Conservation (phyloP, 2,113 vertebrate species). For the Paradisaea rubra region DNA sequence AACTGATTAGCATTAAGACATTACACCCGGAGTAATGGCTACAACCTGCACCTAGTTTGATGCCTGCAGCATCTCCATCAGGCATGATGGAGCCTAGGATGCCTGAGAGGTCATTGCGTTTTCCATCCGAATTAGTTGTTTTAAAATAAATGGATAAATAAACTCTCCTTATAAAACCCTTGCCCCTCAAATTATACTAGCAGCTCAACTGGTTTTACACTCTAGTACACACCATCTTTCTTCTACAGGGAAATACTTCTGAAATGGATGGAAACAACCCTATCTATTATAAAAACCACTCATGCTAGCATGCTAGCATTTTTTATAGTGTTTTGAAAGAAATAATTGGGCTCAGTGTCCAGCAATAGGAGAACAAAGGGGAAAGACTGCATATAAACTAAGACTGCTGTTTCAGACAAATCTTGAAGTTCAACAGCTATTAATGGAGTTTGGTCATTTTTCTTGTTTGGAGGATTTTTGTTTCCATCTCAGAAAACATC, state of each 20-base stretch:
- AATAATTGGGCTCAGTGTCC: slow-evolving; percentile 3
- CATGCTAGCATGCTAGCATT: background rate
- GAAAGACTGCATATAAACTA: background rate
- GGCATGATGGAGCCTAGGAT: background rate
- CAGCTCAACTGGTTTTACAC: slow-evolving; percentile 21
- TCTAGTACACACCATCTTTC: background rate
- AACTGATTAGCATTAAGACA: background rate
- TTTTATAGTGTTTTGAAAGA: background rate
- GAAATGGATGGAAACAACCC: slow-evolving; percentile 7
- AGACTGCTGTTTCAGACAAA: background rate
- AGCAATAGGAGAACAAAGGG: background rate
- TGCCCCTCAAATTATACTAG: background rate
- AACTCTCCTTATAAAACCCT: background rate
- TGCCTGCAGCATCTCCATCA: background rate
- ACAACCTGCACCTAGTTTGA: background rate
- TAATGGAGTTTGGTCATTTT: background rate
- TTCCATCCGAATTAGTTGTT: background rate
- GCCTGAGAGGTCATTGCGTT: background rate
- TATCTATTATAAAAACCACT: slow-evolving; percentile 24
- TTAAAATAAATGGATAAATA: background rate
- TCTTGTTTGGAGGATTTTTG: background rate
- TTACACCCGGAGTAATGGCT: background rate
- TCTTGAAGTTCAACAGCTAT: background rate
- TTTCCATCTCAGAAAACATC: background rate
- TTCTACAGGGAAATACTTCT: slow-evolving; percentile 5